Conservation (phyloP, 2,797 vertebrate genomes). For the Molossus molossus region DNA sequence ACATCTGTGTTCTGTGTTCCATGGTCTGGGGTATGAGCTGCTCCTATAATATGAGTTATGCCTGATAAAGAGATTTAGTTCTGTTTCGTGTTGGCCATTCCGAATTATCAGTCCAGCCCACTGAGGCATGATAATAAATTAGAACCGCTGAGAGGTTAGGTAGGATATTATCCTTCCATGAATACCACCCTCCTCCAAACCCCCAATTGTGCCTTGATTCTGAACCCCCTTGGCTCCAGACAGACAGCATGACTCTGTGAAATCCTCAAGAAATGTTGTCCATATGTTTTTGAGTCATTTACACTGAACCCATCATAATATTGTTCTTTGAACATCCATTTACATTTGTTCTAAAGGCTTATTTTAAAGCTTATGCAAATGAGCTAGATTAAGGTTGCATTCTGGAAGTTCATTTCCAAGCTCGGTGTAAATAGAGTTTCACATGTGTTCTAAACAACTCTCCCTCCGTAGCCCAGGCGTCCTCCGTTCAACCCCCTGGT, state of each 20-base stretch:
- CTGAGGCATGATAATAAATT: not conserved
- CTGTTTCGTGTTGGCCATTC: not conserved
- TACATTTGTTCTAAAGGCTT: constrained; percentile 88
- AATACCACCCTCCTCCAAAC: not conserved
- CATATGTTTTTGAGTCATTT: constrained; percentile 86
- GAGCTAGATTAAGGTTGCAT: constrained; percentile 85
- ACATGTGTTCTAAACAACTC: constrained; percentile 71
- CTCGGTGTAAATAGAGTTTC: constrained; percentile 80
- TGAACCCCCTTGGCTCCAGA: constrained; percentile 56
- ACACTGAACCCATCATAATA: constrained; percentile 87
- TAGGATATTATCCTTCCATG: not conserved
- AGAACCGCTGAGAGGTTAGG: not conserved
- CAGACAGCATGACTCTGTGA: constrained; percentile 74
- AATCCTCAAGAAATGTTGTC: constrained; percentile 77
- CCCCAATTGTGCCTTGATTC: not conserved
- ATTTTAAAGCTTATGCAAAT: constrained; percentile 88
- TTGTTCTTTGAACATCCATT: constrained; percentile 87
- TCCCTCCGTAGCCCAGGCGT: constrained; percentile 57
- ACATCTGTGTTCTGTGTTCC: not conserved
- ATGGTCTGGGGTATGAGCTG: not conserved
- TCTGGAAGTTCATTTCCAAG: constrained; percentile 83
- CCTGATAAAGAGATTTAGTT: not conserved
- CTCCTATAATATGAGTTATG: not conserved
- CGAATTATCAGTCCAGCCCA: not conserved
- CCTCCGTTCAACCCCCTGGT: constrained; percentile 26